Base-by-base conservation (phyloP, 2,113 vertebrate species). In the Sinocyclocheilus anshuiensis region DNA sequence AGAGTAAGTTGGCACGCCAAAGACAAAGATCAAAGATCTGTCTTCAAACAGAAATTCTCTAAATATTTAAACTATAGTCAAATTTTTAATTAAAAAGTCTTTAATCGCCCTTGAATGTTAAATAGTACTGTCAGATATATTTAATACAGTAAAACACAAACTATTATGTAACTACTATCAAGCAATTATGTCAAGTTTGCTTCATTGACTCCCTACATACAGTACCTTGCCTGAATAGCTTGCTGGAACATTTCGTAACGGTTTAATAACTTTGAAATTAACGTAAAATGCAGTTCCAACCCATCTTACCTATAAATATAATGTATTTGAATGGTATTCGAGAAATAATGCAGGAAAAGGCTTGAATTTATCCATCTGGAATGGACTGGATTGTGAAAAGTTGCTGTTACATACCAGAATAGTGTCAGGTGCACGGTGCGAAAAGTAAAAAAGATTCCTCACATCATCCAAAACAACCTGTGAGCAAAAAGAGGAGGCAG, bases 1-100 rank as follows among this genome's bases (percentile, higher is more conserved):
- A 63, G 82, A 87, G 77, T 88, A 71, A 78, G 45, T 87, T 85
- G 77, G 63, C 84, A 90, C 84, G 90, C 92, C 87, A 92, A 91
- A 92, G 89, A 93, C 88, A 92, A 91, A 93, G 92, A 94, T 93
- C 90, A 94, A 93, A 94, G 92, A n/a, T n/a, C n/a, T 11, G 12
- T 18, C 33, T 61, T 26, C n/a, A 48, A 39, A 26, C 29, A 79
- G 18, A 7, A 59, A 59, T 12, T 20, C 22, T 75, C 39, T 55
- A 33, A 77, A 77, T 55, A 55, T 53, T 20, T 77, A 26, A 77
- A 55, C 24, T 4, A 5, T 39, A 36, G 69, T 33, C 24, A 13
- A 4, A 26, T 24, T 65, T 4, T 75, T 75, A 1, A 7, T 48
- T 75, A 75, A 48, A 74, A 48, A 24, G 12, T 42, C 22, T 75